Percentiles rank a stretch among this genome's conserved stretches.
Evolutionary conservation across 2,888 invertebrate genomes (phyloP).

Genomic region (Ashinkailepas kermadecensis): DNA sequence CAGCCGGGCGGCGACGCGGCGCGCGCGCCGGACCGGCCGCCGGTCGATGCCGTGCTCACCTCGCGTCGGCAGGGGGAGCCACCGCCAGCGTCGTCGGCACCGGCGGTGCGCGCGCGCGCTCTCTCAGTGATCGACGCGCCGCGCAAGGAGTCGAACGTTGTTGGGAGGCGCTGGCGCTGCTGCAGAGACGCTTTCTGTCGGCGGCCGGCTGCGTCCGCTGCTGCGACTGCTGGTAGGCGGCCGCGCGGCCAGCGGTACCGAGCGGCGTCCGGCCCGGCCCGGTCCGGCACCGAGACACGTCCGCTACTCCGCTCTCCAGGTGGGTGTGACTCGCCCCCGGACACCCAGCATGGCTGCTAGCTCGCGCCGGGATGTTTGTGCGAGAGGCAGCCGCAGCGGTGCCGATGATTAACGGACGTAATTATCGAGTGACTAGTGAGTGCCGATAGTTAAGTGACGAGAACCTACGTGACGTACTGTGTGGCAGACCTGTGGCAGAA

Average conservation of each 20-base stretch:
- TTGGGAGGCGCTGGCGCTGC: too few species aligned
- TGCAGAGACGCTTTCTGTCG: too few species aligned
- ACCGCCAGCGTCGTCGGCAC: not conserved
- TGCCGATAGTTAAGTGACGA: too few species aligned
- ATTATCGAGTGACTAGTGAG: too few species aligned
- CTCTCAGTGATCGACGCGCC: not conserved
- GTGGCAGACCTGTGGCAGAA: too few species aligned
- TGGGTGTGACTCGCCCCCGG: not conserved
- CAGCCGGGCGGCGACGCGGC: not conserved
- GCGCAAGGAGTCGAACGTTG: conserved; percentile 13
- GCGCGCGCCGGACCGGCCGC: not conserved
- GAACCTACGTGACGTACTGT: too few species aligned
- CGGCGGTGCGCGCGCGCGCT: not conserved
- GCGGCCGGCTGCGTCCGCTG: too few species aligned
- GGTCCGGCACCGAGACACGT: not conserved
- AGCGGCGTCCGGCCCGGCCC: not conserved
- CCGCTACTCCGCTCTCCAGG: not conserved
- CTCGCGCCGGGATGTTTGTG: too few species aligned
- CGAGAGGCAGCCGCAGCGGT: too few species aligned
- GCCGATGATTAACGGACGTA: too few species aligned
- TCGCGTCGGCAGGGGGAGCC: conserved; percentile 14
- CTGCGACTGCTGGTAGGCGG: not conserved
- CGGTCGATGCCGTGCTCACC: conserved; percentile 17
- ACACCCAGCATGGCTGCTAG: too few species aligned
- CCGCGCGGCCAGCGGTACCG: not conserved